Evolutionary conservation across 2,888 invertebrate genomes (phyloP).

Genomic region (Abrostola tripartita): DNA sequence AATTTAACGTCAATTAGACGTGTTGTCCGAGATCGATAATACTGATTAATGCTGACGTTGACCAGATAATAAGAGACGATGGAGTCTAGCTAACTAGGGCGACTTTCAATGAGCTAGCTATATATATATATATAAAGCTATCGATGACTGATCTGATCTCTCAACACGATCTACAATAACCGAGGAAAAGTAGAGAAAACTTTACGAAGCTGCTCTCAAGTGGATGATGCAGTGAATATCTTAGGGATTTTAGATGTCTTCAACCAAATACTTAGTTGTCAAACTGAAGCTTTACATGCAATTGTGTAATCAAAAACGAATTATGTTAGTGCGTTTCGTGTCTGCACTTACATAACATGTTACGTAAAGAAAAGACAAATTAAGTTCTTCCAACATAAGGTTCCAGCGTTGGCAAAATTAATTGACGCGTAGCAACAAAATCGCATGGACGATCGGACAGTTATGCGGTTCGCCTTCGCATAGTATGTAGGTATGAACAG

Average conservation of each 20-base stretch:
- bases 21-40: constrained; percentile 20
- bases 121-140: no score
- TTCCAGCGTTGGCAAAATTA: constrained; percentile 25
- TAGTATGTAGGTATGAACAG: constrained; percentile 15
- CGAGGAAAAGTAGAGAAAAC: constrained; percentile 30
- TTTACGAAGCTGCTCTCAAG: constrained; percentile 12
- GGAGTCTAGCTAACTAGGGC: constrained; percentile 71
- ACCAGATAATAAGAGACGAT: constrained; percentile 48
- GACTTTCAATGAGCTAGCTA: no score
- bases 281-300: constrained; percentile 16
- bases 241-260: neutral
- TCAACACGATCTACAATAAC: constrained; percentile 38
- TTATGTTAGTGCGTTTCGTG: constrained; percentile 5
- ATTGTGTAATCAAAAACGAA: constrained; percentile 36
- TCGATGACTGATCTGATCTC: constrained; percentile 31
- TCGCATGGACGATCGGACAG: constrained; percentile 33
- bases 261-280: neutral
- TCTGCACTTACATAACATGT: constrained; percentile 37
- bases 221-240: constrained; percentile 7
- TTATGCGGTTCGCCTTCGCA: constrained; percentile 49
- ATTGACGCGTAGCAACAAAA: constrained; percentile 45
- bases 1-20: constrained; percentile 8
- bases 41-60: constrained; percentile 28
- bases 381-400: constrained; percentile 4
- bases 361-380: constrained; percentile 20